Base-by-base conservation (phyloP, 2,797 vertebrate species). In the Periparus ater region DNA sequence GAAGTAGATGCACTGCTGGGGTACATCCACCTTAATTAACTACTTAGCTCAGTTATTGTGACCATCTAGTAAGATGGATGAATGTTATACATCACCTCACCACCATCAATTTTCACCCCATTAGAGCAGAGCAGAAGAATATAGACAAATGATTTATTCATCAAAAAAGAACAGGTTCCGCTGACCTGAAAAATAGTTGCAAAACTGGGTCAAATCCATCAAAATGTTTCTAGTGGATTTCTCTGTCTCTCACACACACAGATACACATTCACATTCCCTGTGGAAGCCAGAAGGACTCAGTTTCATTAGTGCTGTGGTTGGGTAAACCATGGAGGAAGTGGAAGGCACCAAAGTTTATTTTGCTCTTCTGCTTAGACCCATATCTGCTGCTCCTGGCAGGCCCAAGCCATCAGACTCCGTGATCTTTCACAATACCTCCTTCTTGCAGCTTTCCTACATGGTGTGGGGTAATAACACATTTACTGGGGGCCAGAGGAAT, bases 151-250 rank as follows among this genome's bases (percentile, higher is more conserved):
- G 22, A 58, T 80, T 74, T 77, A 77, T 84, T 83, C 25, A 58
- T 91, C 51, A 75, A n/a, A 93, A 77, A 61, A 25, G 32, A 77
- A 42, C 79, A 91, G 79, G 61, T 89, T 92, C 85, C 83, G 30
- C 73, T 92, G 89, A 93, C 85, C 79, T 75, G 85, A 95, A 83
- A 95, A 93, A 94, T 48, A 75, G 70, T 61, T 0, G 0, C 82
- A 95, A 95, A 95, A 85, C n/a, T 40, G 36, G 30, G 36, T 84
- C 57, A 95, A 92, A 91, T 85, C 82, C 73, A 88, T 91, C 88
- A 84, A 51, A 89, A 61, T 27, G 1, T 75, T 88, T 72, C 68
- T 81, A 8, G 40, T 78, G 44, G 34, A 61, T 88, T 77, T 88
- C n/a, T 53, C 12, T 30, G n/a, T 27, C 13, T 32, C 32, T 7